A percentile compares a stretch with the other conserved stretches of the same genome.
These are phyloP conservation scores for Henicopernis longicauda DNA, from an alignment of 2,113 vertebrate species.

Conservation along the genomic window DNA sequence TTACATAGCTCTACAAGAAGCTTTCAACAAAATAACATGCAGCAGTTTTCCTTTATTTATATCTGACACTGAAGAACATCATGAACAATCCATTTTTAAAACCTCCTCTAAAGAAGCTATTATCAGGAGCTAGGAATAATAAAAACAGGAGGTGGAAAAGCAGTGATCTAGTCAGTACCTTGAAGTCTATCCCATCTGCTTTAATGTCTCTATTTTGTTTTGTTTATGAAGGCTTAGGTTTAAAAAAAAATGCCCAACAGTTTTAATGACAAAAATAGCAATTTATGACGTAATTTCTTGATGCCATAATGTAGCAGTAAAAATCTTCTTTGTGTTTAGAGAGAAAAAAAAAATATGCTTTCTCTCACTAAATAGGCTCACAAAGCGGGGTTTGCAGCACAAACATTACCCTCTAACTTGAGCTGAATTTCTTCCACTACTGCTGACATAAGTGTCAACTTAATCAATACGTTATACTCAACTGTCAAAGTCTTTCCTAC, in stretches of 20 bases:
- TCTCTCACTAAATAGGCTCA: neutral
- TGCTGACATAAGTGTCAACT: neutral
- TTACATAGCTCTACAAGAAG: conserved; percentile 29
- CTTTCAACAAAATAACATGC: conserved; percentile 1
- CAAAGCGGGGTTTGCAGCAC: neutral
- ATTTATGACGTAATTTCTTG: neutral
- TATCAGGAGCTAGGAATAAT: conserved; percentile 24
- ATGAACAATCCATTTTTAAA: conserved; percentile 29
- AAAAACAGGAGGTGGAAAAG: conserved; percentile 8
- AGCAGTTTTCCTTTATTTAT: conserved; percentile 48
- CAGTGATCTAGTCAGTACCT: neutral
- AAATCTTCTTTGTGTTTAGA: neutral
- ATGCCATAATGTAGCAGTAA: neutral
- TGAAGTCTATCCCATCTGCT: neutral
- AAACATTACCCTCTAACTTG: neutral
- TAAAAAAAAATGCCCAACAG: neutral
- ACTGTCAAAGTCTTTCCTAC: neutral
- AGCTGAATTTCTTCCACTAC: neutral
- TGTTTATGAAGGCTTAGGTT: neutral
- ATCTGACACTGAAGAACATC: conserved; percentile 16
- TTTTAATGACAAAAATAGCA: conserved; percentile 16
- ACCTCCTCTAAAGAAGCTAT: neutral
- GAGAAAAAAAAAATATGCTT: neutral
- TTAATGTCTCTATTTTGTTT: neutral
- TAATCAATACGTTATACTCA: neutral